phyloP scores from a whole-genome alignment of 2,797 vertebrate species.

The Micrastur ruficollis region DNA sequence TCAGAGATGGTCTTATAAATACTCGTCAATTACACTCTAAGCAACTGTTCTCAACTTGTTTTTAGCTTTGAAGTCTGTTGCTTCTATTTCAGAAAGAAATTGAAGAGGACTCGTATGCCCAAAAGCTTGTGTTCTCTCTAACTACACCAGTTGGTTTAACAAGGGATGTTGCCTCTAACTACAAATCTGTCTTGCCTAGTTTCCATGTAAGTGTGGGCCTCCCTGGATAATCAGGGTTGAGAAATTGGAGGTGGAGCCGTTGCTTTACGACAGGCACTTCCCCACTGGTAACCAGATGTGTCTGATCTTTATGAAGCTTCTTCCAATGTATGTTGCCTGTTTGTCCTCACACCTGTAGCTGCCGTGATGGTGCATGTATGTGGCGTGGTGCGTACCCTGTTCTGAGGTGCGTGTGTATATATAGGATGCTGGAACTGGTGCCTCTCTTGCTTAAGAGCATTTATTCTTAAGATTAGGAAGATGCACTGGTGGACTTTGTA shows the following conservation, averaged over 20 bases:
- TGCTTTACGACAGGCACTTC: neutral
- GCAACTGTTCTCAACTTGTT: conserved; percentile 62
- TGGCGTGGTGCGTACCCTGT: neutral
- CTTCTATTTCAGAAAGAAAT: conserved; percentile 65
- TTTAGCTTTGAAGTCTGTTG: conserved; percentile 70
- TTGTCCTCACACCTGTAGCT: neutral
- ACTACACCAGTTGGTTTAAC: conserved; percentile 32
- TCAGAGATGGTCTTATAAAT: conserved; percentile 60
- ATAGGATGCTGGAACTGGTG: neutral
- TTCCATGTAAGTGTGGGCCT: neutral
- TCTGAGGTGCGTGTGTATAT: neutral
- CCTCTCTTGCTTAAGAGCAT: neutral
- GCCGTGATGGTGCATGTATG: neutral
- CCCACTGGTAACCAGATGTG: neutral
- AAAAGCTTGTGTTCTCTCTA: conserved; percentile 25
- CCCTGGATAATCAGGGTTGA: neutral
- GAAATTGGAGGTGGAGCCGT: neutral
- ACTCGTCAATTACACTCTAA: conserved; percentile 54
- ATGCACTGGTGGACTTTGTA: neutral
- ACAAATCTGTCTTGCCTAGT: neutral
- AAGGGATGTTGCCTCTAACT: neutral
- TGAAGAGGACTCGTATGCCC: conserved; percentile 19
- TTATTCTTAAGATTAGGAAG: neutral
- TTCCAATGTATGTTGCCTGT: neutral
- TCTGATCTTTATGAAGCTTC: neutral